Conservation (phyloP, 1,140 invertebrate species). For the Helicoverpa zea region DNA sequence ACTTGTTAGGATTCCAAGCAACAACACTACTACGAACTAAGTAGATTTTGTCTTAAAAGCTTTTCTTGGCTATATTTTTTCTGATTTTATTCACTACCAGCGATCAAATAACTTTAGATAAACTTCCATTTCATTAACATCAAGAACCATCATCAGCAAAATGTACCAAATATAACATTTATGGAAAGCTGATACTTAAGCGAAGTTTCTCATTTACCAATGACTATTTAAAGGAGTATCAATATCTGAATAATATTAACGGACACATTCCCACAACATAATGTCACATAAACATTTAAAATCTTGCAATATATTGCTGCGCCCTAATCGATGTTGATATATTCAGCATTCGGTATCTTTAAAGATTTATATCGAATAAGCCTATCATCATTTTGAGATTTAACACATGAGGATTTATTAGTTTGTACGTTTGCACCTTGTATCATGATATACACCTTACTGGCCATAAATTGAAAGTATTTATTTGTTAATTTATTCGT, state of each 20-base stretch:
- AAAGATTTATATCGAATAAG: conserved; percentile 7
- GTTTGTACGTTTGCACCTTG: conserved; percentile 21
- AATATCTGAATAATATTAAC: neutral
- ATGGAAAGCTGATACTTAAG: no score
- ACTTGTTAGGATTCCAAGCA: neutral
- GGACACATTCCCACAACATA: no score
- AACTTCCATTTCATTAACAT: no score
- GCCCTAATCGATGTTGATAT: conserved; percentile 30
- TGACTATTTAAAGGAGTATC: neutral
- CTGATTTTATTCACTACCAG: no score
- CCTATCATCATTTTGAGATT: neutral
- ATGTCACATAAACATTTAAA: neutral
- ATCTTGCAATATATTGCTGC: neutral
- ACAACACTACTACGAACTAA: no score
- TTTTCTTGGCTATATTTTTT: no score
- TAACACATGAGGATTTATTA: conserved; percentile 24
- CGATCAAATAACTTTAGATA: no score
- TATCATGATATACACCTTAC: neutral
- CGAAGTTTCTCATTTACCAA: no score
- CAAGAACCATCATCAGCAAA: no score
- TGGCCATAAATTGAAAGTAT: neutral
- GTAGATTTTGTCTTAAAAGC: no score
- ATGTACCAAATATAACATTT: no score
- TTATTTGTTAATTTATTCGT: neutral
- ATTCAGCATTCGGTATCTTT: neutral